phyloP scores from a whole-genome alignment of 2,888 invertebrate genomes.

The Agrilus mali region DNA sequence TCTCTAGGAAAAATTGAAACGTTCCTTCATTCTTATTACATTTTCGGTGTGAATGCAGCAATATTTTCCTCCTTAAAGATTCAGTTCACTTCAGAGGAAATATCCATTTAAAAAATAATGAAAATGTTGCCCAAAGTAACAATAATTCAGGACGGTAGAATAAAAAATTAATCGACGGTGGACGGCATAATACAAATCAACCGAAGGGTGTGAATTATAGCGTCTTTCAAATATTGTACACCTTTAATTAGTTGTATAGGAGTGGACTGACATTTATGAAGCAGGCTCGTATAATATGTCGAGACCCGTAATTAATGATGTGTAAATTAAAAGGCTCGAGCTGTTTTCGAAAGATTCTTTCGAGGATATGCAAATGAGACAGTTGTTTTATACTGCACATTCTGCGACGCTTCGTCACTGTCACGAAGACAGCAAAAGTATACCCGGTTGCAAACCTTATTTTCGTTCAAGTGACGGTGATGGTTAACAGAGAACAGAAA shows the following conservation, averaged over 20 bases:
- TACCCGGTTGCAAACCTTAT: too few species aligned
- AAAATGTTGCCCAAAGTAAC: too few species aligned
- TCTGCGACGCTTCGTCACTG: constrained; percentile 31
- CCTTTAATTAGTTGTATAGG: constrained; percentile 31
- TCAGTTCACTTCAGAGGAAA: too few species aligned
- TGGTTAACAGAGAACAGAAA: too few species aligned
- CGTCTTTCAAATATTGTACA: constrained; percentile 28
- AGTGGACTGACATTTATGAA: constrained; percentile 30
- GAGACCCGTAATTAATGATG: constrained; percentile 25
- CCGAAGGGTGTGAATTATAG: constrained; percentile 28
- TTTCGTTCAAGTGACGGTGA: too few species aligned
- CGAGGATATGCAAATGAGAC: constrained; percentile 34
- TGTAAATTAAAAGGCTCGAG: constrained; percentile 35
- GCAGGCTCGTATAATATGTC: constrained; percentile 25
- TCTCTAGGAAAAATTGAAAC: constrained; percentile 8
- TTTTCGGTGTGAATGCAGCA: too few species aligned
- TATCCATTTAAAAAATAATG: too few species aligned
- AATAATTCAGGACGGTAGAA: constrained; percentile 6
- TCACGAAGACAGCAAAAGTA: constrained; percentile 13
- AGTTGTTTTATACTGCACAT: constrained; percentile 30
- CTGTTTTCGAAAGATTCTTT: constrained; percentile 32
- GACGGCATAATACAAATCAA: constrained; percentile 22
- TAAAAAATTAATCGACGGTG: constrained; percentile 4
- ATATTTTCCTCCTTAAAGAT: too few species aligned
- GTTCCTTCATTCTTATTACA: background rate